Percentiles rank a stretch among this genome's conserved stretches.
These are phyloP conservation scores for Pseudomyrmex sp. DNA, from an alignment of 1,140 invertebrate species.

Conservation along the genomic window DNA sequence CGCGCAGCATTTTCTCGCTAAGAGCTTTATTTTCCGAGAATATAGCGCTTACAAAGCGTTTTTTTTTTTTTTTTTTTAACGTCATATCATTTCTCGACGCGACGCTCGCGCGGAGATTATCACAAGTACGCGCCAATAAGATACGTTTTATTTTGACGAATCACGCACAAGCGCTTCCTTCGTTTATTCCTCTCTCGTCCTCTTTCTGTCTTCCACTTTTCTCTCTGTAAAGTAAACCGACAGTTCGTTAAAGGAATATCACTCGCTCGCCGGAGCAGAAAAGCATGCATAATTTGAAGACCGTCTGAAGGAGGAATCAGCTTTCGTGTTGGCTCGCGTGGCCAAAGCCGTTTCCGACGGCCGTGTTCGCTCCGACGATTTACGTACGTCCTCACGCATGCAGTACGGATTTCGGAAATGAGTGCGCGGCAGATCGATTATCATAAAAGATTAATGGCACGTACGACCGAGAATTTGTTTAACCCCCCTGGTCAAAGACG, in stretches of 20 bases:
- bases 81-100: too few relatives aligned
- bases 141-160: slow-evolving; percentile 18
- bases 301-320: not conserved
- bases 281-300: slow-evolving; percentile 58
- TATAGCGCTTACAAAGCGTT: not conserved
- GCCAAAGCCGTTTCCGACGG: slow-evolving; percentile 28
- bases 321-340: not conserved
- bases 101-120: not conserved
- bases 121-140: not conserved
- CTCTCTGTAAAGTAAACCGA: slow-evolving; percentile 34
- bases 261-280: slow-evolving; percentile 29
- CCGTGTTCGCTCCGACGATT: slow-evolving; percentile 26
- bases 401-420: slow-evolving; percentile 46
- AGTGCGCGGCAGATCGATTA: slow-evolving; percentile 33
- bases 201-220: slow-evolving; percentile 14
- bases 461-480: slow-evolving; percentile 10
- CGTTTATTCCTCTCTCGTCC: not conserved
- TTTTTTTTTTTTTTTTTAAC: not conserved
- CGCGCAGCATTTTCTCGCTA: not conserved
- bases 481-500: slow-evolving; percentile 21
- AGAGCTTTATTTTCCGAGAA: slow-evolving; percentile 14
- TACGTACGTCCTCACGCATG: slow-evolving; percentile 27
- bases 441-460: slow-evolving; percentile 55
- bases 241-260: slow-evolving; percentile 54
- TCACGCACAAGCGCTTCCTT: not conserved